Conservation (phyloP, 1,140 invertebrate genomes). For the Saccostrea echinata region DNA sequence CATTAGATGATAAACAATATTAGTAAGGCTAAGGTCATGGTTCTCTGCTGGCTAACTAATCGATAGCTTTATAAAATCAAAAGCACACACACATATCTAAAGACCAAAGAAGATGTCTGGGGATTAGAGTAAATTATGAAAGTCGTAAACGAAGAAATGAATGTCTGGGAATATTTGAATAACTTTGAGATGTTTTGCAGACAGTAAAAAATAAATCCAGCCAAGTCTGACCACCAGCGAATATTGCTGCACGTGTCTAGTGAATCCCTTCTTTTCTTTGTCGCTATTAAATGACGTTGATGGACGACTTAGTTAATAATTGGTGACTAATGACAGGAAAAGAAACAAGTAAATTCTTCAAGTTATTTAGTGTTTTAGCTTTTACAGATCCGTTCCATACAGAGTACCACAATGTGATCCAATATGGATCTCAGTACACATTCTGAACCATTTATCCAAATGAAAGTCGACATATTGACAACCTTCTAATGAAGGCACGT, state of each 20-base stretch:
- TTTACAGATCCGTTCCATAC: background rate
- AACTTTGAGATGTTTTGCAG: background rate
- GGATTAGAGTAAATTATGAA: background rate
- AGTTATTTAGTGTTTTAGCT: background rate
- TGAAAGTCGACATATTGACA: conserved; percentile 25
- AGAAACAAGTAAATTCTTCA: background rate
- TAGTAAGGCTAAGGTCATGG: background rate
- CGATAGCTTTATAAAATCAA: background rate
- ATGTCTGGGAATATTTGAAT: background rate
- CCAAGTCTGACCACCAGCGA: no score
- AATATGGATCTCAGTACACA: background rate
- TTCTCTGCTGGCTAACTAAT: background rate
- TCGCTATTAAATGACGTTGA: no score
- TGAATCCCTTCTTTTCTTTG: no score
- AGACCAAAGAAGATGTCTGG: background rate
- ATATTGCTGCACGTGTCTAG: no score
- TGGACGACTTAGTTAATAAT: no score
- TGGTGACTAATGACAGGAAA: background rate
- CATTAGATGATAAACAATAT: background rate
- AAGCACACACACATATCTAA: background rate
- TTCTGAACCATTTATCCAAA: background rate
- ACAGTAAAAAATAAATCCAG: background rate
- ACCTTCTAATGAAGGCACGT: background rate
- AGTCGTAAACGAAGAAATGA: background rate
- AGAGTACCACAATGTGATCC: background rate